Evolutionary conservation across 1,140 invertebrate genomes (phyloP).

Genomic region (Hesperophylax magnus): DNA sequence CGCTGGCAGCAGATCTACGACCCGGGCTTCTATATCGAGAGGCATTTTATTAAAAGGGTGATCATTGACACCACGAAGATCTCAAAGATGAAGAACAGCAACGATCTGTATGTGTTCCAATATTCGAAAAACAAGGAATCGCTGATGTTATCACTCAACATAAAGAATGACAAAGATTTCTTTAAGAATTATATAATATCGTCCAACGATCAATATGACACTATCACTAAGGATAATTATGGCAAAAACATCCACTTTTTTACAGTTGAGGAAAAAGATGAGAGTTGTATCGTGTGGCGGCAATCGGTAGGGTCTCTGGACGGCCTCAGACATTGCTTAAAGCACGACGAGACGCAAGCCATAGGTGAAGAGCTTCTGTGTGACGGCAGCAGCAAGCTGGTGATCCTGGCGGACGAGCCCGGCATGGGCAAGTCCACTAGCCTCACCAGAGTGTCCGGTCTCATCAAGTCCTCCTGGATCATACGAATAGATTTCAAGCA

Average conservation of each 20-base stretch:
- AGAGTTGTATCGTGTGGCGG: neutral
- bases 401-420: neutral
- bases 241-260: neutral
- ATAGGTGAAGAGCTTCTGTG: neutral
- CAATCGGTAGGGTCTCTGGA: neutral
- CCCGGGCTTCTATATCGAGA: neutral
- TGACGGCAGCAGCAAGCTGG: neutral
- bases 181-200: neutral
- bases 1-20: neutral
- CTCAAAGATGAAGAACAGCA: neutral
- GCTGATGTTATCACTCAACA: neutral
- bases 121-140: neutral
- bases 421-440: slow-evolving; percentile 19
- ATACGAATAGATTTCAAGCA: neutral
- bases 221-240: neutral
- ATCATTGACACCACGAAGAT: neutral
- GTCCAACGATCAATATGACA: neutral
- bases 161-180: neutral
- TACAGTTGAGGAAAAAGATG: neutral
- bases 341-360: neutral
- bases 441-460: neutral
- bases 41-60: neutral
- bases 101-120: neutral
- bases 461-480: neutral
- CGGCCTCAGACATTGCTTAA: neutral